Evolutionary conservation across 2,888 invertebrate genomes (phyloP), one percentile per base, ranked within the genome.

Genomic region (Ornithoptera priamus): DNA sequence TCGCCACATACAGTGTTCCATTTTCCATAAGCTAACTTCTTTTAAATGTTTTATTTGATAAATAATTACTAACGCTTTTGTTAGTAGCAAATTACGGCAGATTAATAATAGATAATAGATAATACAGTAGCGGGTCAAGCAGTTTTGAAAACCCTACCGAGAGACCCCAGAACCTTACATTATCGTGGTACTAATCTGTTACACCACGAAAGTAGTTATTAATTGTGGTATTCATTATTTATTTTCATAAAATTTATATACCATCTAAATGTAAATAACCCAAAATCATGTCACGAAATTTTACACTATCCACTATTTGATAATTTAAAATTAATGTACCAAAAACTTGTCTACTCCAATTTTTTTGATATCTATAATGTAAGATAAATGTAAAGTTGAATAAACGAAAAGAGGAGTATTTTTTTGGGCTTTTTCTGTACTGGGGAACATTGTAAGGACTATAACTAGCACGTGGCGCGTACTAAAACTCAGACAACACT

Each of bases 391-490:
- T 24, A 22, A 20, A 62, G 15, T 22, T n/a, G 36, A 56, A 64
- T 36, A 39, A 56, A 12, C n/a, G n/a, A 61, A 66, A 62, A 57
- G 5, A 62, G 10, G 30, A 18, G n/a, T 24, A 65, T 57, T 60
- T 39, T 39, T 15, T 39, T 5, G 63, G n/a, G 42, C 18, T 62
- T 12, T 30, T 46, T 50, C 67, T 59, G 68, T 68, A 62, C 69
- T 50, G 56, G 60, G 67, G 57, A 69, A 59, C 69, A 59, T 56
- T 59, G 20, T 53, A 68, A 64, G 75, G 80, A 77, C 78, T 82
- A 81, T 89, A 86, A 85, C 81, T 75, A 76, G 81, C 90, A 90
- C 84, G 82, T 83, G 90, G 85, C 81, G 79, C 79, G 75, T 78
- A 79, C 81, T 82, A 72, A 83, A 87, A 87, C 84, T 87, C 81